Evolutionary conservation across 2,797 vertebrate species (phyloP), one percentile per base, ranked within the genome.

Genomic region (Arnoldichthys spilopterus): DNA sequence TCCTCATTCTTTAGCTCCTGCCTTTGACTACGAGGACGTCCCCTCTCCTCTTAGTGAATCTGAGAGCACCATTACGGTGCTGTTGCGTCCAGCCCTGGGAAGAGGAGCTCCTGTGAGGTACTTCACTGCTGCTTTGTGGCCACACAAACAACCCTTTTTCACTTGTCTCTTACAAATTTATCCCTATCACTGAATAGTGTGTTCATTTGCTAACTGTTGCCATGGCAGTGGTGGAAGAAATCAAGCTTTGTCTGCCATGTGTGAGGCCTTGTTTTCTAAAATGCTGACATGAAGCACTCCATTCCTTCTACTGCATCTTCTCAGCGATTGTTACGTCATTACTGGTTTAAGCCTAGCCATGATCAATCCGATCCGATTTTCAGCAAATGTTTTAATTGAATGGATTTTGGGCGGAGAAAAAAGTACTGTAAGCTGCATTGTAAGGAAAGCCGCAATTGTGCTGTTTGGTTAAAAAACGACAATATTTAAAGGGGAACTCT

Each of bases 61-160:
- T 0, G 96, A 99, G 91, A 96, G 90, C 88, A 98, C 97, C 87
- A 98, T 98, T 92, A 99, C 97, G 0, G 96, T 99, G 79, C 92
- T 98, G 74, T 92, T 99, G 90, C 94, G 95, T 83, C 97, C 97
- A 0, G 97, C 97, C 0, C 93, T 97, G 89, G 96, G 96, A 72
- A 93, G 96, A 9, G 97, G 96, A 3, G 97, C 97, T 62, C 97
- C 97, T 72, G 95, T 99, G 93, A 99, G 97, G 97, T 98, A 88
- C 79, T 43, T 0, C 37, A 15, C 69, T 30, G 32, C 61, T 61
- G 56, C 45, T 28, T 32, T 28, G 30, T 2, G 18, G 40, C 22
- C 32, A 37, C 45, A 72, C 45, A 72, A 63, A 62, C 30, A 6
- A 2, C 12, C 24, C 24, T 26, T 12, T 16, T 58, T 15, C 26